A percentile compares a stretch with the other conserved stretches of the same genome.
Conservation (phyloP, 2,888 invertebrate species). For the Synergus japonicus region DNA sequence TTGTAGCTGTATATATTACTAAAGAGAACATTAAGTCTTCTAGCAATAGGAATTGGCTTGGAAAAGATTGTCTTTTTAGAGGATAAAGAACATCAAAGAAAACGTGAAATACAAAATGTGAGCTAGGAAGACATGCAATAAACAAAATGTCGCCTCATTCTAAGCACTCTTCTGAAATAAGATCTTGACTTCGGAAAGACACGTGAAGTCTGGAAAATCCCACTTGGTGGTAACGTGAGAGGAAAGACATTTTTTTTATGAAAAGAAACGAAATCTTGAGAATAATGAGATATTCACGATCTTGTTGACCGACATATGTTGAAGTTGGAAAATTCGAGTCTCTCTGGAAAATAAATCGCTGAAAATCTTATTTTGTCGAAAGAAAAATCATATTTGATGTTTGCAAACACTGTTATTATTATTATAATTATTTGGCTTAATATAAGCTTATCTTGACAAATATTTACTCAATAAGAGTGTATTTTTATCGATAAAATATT, state of each 20-base stretch:
- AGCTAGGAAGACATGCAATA: background rate
- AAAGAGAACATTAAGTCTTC: background rate
- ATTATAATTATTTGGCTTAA: no score
- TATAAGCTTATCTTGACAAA: no score
- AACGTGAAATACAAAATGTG: background rate
- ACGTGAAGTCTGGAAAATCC: slow-evolving; percentile 8
- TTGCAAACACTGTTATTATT: background rate
- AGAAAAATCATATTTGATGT: background rate
- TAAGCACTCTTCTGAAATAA: slow-evolving; percentile 5
- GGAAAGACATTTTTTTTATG: background rate
- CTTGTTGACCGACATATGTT: slow-evolving; percentile 18
- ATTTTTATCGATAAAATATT: no score
- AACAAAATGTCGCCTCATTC: slow-evolving; percentile 2
- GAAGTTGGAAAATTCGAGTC: background rate
- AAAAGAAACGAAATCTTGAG: background rate
- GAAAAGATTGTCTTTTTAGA: background rate
- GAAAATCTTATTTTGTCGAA: background rate
- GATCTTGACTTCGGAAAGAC: background rate
- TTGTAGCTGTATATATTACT: background rate
- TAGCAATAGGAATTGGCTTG: background rate
- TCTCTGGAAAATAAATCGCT: background rate
- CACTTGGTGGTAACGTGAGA: background rate
- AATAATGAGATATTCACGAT: slow-evolving; percentile 6
- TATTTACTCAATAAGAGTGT: no score
- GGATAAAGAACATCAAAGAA: background rate